A percentile compares a stretch with the other conserved stretches of the same genome.
phyloP scores from a whole-genome alignment of 1,140 invertebrate species.

The Grapholita molesta region DNA sequence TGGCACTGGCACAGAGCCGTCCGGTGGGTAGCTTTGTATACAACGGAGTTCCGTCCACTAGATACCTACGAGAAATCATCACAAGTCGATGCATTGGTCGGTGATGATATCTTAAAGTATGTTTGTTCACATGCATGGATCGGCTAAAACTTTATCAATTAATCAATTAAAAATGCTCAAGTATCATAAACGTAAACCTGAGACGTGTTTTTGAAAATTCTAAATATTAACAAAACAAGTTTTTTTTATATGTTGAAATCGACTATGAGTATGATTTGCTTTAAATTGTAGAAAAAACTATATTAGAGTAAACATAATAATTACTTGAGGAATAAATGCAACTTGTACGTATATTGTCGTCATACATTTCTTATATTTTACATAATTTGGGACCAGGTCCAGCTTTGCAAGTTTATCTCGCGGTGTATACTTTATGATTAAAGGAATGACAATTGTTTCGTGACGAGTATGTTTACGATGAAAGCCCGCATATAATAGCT shows the following conservation, averaged over 20 bases:
- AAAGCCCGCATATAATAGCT: neutral
- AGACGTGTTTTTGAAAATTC: neutral
- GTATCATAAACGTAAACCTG: neutral
- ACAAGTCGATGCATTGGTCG: neutral
- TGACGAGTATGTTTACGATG: neutral
- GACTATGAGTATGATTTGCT: neutral
- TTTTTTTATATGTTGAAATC: neutral
- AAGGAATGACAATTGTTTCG: neutral
- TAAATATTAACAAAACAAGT: neutral
- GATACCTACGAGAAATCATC: neutral
- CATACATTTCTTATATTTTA: neutral
- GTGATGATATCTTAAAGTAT: neutral
- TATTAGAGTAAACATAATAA: neutral
- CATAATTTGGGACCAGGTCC: neutral
- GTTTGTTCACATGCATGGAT: neutral
- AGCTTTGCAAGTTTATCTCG: neutral
- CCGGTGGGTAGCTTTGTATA: slow-evolving; percentile 15
- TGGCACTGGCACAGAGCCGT: neutral
- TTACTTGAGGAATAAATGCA: neutral
- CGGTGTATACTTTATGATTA: neutral
- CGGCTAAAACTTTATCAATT: neutral
- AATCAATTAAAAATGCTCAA: neutral
- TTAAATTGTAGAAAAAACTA: neutral
- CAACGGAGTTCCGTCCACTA: neutral
- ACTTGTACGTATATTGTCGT: neutral